Evolutionary conservation across 2,888 invertebrate species (phyloP), one percentile per base, ranked within the genome.

Genomic region (Ophioninae sp.): DNA sequence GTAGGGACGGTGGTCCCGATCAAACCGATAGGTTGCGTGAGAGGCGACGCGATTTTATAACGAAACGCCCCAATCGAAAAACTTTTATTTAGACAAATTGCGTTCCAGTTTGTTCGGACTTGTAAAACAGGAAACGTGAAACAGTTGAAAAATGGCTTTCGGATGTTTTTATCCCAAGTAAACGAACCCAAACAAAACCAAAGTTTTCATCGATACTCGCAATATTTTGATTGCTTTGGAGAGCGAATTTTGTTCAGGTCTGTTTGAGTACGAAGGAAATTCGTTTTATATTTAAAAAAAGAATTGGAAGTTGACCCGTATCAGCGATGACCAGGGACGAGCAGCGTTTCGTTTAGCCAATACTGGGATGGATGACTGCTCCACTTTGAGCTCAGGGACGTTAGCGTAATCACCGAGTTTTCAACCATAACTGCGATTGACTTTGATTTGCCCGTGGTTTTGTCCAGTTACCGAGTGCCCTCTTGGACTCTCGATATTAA

Each of bases 21-120:
- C 44, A 51, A 69, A 23, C 59, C 61, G 51, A 69, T 9, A 61
- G 44, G 39, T 68, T 59, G n/a, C 6, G 58, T 13, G 61, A 58
- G 68, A 23, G 58, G 37, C 68, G 30, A 75, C 20, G 56, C 39
- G 65, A 68, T 76, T 68, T 67, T 76, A 7, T 41, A 44, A 76
- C 44, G 76, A 56, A 59, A 51, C 10, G 51, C 51, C 17, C 39
- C 20, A 39, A 20, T 71, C 39, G 69, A 8, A 23, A 78, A 78
- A 69, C 39, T 71, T 71, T 17, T 56, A 64, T n/a, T 64, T 71
- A 7, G 56, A 30, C 61, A 77, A 63, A 68, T 77, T 69, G 61
- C 61, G 51, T 77, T 69, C 37, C 8, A 41, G 23, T 44, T 61
- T 69, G 8, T 20, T n/a, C 20, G 20, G 7, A 23, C 51, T n/a